Percentiles rank a stretch among this genome's conserved stretches.
Evolutionary conservation across 2,888 invertebrate genomes (phyloP).

Genomic region (Eristalis intricaria): DNA sequence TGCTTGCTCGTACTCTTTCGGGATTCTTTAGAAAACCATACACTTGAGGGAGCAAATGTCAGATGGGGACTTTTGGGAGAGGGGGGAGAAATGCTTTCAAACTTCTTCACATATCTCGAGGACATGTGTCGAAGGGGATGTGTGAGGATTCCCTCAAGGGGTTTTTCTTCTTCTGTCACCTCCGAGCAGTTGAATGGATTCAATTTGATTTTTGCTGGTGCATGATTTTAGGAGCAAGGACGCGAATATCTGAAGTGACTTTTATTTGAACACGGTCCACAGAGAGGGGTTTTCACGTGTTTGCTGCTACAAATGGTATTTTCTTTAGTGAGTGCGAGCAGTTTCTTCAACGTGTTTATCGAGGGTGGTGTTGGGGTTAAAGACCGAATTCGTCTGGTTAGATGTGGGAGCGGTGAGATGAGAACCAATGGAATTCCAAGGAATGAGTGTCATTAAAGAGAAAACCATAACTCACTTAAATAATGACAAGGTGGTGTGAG

Average conservation of each 20-base stretch:
- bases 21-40: not conserved
- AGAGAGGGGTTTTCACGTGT: not conserved
- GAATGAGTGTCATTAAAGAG: no score
- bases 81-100: not conserved
- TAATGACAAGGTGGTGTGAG: not conserved
- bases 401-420: no score
- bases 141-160: not conserved
- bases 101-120: not conserved
- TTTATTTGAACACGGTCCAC: not conserved
- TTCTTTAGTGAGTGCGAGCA: not conserved
- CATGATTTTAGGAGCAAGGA: not conserved
- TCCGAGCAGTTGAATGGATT: not conserved
- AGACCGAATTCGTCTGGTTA: no score
- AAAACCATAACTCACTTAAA: not conserved
- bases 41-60: not conserved
- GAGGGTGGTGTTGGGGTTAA: no score
- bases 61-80: not conserved
- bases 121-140: not conserved
- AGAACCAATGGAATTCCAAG: no score
- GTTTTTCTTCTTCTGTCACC: not conserved
- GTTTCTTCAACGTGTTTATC: not conserved
- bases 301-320: not conserved
- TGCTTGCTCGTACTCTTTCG: not conserved
- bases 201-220: not conserved
- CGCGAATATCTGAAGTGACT: not conserved